Evolutionary conservation across 1,140 invertebrate species (phyloP), one percentile per base, ranked within the genome.

Genomic region (Orius insidiosus): DNA sequence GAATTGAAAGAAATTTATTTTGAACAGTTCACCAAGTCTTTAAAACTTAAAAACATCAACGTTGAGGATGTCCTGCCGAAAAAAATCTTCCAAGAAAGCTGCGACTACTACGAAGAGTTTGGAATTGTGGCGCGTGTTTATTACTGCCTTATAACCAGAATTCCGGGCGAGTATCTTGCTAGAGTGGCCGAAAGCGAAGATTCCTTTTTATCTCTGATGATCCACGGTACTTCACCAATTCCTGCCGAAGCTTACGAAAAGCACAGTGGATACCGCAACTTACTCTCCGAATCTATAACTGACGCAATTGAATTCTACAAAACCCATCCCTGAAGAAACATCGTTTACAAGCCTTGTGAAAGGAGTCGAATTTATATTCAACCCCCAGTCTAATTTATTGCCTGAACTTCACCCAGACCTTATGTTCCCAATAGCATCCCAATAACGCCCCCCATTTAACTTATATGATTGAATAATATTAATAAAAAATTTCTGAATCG

Each of bases 1-100:
- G 10, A 40, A 11, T 24, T 47, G 10, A 31, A 30, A 30, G 46
- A 47, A 16, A 15, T 33, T 3, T 47, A 47, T 31, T 47, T 41
- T 38, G 13, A 6, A 6, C 11, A 24, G 2, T 32, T 47, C 4
- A 13, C 1, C 0, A 2, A 11, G 5, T 19, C 37, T 7, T 11
- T 47, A 4, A 9, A 9, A n/a, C 11, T 13, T 2, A 8, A 30
- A 6, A 30, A 30, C 1, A 5, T 47, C 3, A 38, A 47, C 46
- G 24, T 33, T 3, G 2, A 8, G 2, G 9, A 7, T 10, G 15
- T 30, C 18, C 14, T 47, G 4, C 19, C 37, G 16, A 30, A 32
- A 19, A 14, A 16, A 5, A 24, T 41, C n/a, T 41, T 47, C 13
- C 7, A 4, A 1, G 46, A 47, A n/a, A 10, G 10, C 38, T 47